phyloP scores from a whole-genome alignment of 1,140 invertebrate species.

The Harpegnathos saltator region DNA sequence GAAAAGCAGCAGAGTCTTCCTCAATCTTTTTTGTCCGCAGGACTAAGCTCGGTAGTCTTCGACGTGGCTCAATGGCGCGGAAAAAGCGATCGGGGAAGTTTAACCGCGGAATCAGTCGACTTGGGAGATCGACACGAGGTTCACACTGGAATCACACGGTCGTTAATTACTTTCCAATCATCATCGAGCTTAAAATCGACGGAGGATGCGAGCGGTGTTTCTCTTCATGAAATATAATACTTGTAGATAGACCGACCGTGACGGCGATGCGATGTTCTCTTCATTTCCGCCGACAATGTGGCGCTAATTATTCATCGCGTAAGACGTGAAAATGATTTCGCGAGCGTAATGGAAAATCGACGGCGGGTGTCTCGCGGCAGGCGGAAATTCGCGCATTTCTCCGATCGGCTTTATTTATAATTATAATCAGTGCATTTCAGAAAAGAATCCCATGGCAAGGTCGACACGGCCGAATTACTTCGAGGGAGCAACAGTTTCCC shows the following conservation, averaged over 20 bases:
- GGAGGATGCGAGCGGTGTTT: not conserved
- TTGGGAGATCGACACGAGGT: not conserved
- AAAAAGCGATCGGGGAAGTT: not conserved
- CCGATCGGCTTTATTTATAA: too few species aligned
- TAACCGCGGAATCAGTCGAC: not conserved
- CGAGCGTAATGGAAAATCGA: not conserved
- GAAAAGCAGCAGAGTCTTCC: not conserved
- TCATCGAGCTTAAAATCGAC: not conserved
- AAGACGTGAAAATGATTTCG: not conserved
- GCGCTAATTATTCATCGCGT: too few species aligned
- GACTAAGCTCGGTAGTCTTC: not conserved
- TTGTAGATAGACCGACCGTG: too few species aligned
- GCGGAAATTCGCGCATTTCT: not conserved
- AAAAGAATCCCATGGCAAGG: too few species aligned
- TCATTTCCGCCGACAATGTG: too few species aligned
- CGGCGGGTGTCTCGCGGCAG: too few species aligned
- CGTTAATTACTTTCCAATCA: slow-evolving; percentile 14
- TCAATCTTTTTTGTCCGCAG: not conserved
- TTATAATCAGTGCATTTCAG: too few species aligned
- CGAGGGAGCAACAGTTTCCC: slow-evolving; percentile 25
- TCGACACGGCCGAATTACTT: not conserved
- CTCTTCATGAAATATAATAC: too few species aligned
- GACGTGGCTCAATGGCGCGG: not conserved
- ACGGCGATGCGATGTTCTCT: too few species aligned
- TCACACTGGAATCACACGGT: not conserved